Base-by-base conservation (phyloP, 2,888 invertebrate species). In the Lochmaea crataegi region DNA sequence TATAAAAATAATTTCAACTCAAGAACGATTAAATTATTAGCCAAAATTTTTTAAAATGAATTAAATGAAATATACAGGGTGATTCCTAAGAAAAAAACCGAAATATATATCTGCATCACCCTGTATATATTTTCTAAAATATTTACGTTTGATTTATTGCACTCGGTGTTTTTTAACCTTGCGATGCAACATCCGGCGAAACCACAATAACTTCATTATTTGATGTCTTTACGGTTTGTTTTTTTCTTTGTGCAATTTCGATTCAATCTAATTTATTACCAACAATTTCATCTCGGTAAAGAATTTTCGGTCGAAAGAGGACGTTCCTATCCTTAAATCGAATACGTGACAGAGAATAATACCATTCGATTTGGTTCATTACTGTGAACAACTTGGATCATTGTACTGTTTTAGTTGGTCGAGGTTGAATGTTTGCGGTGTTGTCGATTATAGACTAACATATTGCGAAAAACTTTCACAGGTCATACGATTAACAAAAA, bases 181-280 rank as follows among this genome's bases (percentile, higher is more conserved):
- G 32, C 22, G 51, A 58, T 22, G 69, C 63, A 69, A 69, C 63
- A 56, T 69, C 64, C 63, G 69, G 26, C 56, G 38, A 53, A 32
- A 22, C 22, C 53, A 64, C 63, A 69, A 69, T 64, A 63, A 56
- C 63, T 56, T 51, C 45, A 64, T 60, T 64, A 69, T 69, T 58
- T 48, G 32, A 45, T 56, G 63, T 69, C 69, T 67, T 67, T 61
- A 68, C 68, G 61, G 68, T 51, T 41, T 38, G 32, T 6, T 7
- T 38, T 38, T 56, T 68, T 69, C 63, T 56, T 42, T 38, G 32
- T 38, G 32, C 69, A 64, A 69, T 69, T 69, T 69, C 63, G 63
- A 69, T 69, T 69, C 63, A 60, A 69, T 48, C 63, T 53, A 69
- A 69, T 69, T 69, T 69, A 69, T 69, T 64, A 64, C 41, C 64